Conservation (phyloP, 2,113 vertebrate species). For the Delphinus delphis region DNA sequence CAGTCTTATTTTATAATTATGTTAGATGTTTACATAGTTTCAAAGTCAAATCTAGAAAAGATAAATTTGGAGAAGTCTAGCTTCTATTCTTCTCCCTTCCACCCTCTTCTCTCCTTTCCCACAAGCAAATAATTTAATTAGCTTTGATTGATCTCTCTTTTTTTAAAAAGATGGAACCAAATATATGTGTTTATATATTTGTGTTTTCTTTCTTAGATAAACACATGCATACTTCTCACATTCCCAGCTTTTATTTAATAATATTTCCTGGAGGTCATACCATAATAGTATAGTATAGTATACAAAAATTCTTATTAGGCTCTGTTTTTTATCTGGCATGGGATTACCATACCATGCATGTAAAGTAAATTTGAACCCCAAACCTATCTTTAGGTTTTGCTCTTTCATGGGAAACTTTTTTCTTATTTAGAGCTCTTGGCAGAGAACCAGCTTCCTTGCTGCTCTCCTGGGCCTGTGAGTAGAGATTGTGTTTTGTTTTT, state of each 20-base stretch:
- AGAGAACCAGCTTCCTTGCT: background rate
- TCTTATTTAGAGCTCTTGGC: background rate
- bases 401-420: background rate
- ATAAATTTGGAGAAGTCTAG: background rate
- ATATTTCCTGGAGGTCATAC: background rate
- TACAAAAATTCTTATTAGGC: background rate
- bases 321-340: background rate
- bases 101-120: background rate
- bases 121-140: slow-evolving; percentile 14
- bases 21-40: slow-evolving; percentile 24
- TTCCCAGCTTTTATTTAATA: slow-evolving; percentile 5
- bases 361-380: slow-evolving; percentile 32
- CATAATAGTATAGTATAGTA: background rate
- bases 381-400: background rate
- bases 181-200: background rate
- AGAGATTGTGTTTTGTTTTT: slow-evolving; percentile 32
- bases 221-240: background rate
- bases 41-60: slow-evolving; percentile 41
- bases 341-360: background rate
- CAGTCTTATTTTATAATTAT: slow-evolving; percentile 17
- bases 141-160: background rate
- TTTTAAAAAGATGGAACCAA: background rate
- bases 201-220: slow-evolving; percentile 23
- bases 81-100: background rate
- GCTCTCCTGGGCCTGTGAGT: background rate